Conservation (phyloP, 2,797 vertebrate genomes). For the Ficedula albicollis region DNA sequence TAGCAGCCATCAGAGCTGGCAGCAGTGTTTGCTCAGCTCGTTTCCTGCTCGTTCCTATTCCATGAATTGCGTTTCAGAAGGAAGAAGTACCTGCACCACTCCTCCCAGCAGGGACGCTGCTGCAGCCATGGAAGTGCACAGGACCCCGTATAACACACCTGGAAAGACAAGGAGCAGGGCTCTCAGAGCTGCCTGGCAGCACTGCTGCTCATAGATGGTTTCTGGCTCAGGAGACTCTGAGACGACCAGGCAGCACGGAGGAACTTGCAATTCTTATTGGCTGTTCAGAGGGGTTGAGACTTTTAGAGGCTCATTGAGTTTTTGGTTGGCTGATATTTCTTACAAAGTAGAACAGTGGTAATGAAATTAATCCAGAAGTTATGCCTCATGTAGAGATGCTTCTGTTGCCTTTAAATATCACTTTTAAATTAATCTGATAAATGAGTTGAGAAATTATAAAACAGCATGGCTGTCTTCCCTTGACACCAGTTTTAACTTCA, state of each 20-base stretch:
- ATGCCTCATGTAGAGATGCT: neutral
- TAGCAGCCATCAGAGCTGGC: neutral
- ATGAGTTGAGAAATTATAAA: neutral
- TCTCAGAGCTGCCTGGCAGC: neutral
- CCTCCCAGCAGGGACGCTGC: conserved; percentile 82
- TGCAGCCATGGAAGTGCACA: conserved; percentile 81
- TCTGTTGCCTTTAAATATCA: neutral
- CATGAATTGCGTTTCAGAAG: neutral
- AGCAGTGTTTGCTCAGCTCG: neutral
- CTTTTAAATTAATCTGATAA: neutral
- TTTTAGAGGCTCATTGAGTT: neutral
- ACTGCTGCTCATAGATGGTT: neutral
- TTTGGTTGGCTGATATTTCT: neutral
- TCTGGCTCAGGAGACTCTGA: neutral
- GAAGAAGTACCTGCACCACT: conserved; percentile 80
- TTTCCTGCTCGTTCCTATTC: neutral
- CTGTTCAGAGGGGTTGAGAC: neutral
- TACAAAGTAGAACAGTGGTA: neutral
- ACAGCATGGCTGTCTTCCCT: neutral
- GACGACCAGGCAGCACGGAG: neutral
- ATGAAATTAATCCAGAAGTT: neutral
- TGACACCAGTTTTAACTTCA: neutral
- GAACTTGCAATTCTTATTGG: neutral
- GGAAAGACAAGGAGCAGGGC: neutral
- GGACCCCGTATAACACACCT: conserved; percentile 82